Conservation (phyloP, 2,113 vertebrate genomes). For the Tenrec ecaudatus region DNA sequence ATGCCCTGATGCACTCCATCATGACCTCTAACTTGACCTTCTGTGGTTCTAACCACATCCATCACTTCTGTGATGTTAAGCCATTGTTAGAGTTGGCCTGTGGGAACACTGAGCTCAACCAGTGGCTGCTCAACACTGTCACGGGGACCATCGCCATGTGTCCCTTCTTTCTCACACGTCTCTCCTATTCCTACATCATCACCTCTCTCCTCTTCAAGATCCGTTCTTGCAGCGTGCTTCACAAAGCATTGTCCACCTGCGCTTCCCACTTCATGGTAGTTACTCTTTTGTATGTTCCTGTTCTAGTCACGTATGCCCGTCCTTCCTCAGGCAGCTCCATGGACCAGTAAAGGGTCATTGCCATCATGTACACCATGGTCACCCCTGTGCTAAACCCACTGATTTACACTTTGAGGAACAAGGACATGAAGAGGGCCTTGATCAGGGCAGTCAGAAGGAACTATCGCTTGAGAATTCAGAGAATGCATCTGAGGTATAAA, state of each 20-base stretch:
- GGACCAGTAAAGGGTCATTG: background rate
- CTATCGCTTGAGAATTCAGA: background rate
- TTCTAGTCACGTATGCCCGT: background rate
- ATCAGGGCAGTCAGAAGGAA: background rate
- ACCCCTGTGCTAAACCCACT: background rate
- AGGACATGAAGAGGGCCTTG: background rate
- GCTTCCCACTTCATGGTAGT: constrained; percentile 19
- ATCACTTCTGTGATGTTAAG: constrained; percentile 58
- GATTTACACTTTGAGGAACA: background rate
- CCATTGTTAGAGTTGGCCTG: constrained; percentile 48
- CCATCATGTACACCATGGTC: constrained; percentile 18
- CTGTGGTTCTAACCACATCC: constrained; percentile 9
- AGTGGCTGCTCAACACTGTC: constrained; percentile 26
- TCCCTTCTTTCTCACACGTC: background rate
- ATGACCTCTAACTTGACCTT: constrained; percentile 40
- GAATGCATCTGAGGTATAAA: background rate
- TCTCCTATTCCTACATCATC: constrained; percentile 33
- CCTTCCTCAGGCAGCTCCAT: background rate
- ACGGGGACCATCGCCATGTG: background rate
- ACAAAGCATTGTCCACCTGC: constrained; percentile 44
- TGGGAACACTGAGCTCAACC: background rate
- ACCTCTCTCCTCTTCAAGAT: background rate
- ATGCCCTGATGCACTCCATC: constrained; percentile 12
- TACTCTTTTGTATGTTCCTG: background rate
- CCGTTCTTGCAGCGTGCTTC: background rate